These are phyloP conservation scores for Dasysyrphus albostriatus DNA, from an alignment of 2,888 invertebrate genomes.

Conservation along the genomic window DNA sequence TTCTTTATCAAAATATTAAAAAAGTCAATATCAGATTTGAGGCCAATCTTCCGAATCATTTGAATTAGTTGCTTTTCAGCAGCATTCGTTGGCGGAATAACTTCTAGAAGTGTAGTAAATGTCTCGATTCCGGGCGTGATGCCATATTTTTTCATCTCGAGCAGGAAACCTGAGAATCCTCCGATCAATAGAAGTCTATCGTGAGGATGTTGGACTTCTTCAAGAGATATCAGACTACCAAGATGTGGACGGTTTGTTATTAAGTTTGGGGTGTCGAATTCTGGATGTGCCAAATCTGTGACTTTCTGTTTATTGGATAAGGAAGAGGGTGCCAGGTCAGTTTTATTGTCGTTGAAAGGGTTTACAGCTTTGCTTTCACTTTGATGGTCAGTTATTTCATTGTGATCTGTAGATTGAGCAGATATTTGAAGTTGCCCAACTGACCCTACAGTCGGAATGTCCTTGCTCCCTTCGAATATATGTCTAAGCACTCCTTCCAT, in stretches of 20 bases:
- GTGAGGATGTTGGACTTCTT: slow-evolving; percentile 86
- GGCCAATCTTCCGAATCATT: slow-evolving; percentile 85
- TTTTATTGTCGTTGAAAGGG: neutral
- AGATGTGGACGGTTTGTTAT: slow-evolving; percentile 86
- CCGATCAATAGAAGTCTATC: slow-evolving; percentile 90
- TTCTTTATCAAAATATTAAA: slow-evolving; percentile 94
- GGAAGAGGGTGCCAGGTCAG: neutral
- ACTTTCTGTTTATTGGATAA: slow-evolving; percentile 10
- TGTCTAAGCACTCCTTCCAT: slow-evolving; percentile 85
- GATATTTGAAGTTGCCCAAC: slow-evolving; percentile 43
- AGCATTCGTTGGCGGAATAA: slow-evolving; percentile 87
- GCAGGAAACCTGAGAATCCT: slow-evolving; percentile 90
- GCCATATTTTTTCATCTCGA: slow-evolving; percentile 88
- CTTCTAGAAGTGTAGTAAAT: slow-evolving; percentile 90
- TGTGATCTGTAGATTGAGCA: neutral
- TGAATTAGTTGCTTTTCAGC: slow-evolving; percentile 89
- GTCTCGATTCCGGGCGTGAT: slow-evolving; percentile 91
- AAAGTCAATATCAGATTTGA: slow-evolving; percentile 91
- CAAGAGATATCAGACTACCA: slow-evolving; percentile 86
- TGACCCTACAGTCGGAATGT: neutral
- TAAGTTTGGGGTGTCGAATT: slow-evolving; percentile 87
- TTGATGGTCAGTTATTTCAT: neutral
- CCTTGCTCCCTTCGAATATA: slow-evolving; percentile 76
- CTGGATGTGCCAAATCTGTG: slow-evolving; percentile 42
- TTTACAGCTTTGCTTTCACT: neutral